Conservation (phyloP, 2,797 vertebrate species). For the Anomalospiza imberbis region DNA sequence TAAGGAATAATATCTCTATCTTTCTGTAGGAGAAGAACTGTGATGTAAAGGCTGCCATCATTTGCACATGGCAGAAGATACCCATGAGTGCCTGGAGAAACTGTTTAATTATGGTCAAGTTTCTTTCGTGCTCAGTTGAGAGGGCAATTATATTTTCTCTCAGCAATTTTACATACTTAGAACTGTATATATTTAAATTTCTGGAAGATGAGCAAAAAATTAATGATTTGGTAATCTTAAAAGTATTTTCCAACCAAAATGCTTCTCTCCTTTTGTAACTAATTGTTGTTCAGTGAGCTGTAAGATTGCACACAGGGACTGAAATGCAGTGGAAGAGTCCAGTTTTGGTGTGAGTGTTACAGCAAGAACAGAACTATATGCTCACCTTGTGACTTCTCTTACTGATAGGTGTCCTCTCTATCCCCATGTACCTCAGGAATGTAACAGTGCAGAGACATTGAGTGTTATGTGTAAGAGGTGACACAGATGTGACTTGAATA, state of each 20-base stretch:
- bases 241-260: background rate
- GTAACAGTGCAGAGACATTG: rapidly evolving
- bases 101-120: background rate
- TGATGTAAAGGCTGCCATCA: background rate
- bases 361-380: background rate
- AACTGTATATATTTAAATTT: background rate
- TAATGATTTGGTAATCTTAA: background rate
- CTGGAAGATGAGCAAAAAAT: background rate
- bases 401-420: background rate
- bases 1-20: background rate
- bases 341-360: background rate
- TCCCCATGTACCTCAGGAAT: background rate
- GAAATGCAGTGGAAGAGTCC: background rate
- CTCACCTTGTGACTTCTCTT: background rate
- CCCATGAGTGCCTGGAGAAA: background rate
- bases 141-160: background rate
- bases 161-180: background rate
- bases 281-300: background rate
- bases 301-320: background rate
- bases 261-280: background rate
- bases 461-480: background rate
- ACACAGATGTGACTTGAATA: background rate
- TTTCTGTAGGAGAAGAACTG: background rate
- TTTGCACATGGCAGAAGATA: background rate
- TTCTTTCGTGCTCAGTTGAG: background rate